Percentiles rank a stretch among this genome's conserved stretches.
Conservation (phyloP, 1,140 invertebrate species). For the Arctopsyche grandis region DNA sequence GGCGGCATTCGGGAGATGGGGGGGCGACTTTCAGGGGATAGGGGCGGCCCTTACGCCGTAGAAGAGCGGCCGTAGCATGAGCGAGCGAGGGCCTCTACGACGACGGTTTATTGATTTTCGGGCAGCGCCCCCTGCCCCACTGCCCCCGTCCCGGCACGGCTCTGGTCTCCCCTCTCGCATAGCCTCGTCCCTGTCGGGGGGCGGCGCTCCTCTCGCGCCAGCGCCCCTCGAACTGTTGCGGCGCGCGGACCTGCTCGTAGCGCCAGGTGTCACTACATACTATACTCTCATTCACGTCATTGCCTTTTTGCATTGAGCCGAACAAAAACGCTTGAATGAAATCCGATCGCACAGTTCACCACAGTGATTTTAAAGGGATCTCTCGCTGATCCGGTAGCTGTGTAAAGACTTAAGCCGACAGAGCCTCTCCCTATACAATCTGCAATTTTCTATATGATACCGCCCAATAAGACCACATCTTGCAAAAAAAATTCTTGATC, state of each 20-base stretch:
- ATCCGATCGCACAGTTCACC: too few species aligned
- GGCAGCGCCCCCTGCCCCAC: conserved; percentile 1
- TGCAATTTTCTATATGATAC: too few species aligned
- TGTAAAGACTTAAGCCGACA: too few species aligned
- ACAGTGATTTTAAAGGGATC: too few species aligned
- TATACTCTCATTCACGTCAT: too few species aligned
- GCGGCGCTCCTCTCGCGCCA: neutral
- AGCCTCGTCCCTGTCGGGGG: neutral
- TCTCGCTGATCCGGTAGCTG: too few species aligned
- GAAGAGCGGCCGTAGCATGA: neutral
- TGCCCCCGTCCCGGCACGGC: conserved; percentile 3
- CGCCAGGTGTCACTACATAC: neutral
- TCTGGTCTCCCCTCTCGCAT: neutral
- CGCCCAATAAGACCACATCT: too few species aligned
- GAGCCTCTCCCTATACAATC: too few species aligned
- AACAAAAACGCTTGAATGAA: too few species aligned
- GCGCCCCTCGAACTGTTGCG: neutral
- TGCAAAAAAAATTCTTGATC: too few species aligned
- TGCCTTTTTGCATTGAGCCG: too few species aligned
- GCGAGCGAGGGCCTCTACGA: conserved; percentile 5
- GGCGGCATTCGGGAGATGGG: neutral
- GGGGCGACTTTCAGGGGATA: neutral
- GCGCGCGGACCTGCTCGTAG: neutral
- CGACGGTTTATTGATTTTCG: conserved; percentile 29
- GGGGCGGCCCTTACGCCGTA: neutral